A percentile compares a stretch with the other conserved stretches of the same genome.
Evolutionary conservation across 2,797 vertebrate species (phyloP).

Genomic region (Gouania willdenowi): DNA sequence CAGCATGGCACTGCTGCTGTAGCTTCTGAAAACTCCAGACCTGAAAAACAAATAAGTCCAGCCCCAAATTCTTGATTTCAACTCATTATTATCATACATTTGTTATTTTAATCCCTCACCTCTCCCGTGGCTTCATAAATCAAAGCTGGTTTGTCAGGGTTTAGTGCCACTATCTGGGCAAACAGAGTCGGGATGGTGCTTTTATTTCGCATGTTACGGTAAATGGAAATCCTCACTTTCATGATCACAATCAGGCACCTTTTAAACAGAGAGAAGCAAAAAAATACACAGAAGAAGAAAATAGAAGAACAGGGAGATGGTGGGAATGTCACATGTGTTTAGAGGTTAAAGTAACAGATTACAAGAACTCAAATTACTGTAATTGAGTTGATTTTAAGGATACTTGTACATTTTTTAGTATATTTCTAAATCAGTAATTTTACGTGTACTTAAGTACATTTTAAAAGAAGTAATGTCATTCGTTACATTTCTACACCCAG

Average conservation of each 20-base stretch:
- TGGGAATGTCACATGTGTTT: too few species aligned
- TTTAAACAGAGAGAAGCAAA: background rate
- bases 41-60: conserved; percentile 17
- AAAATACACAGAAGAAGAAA: background rate
- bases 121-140: conserved; percentile 78
- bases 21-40: conserved; percentile 80
- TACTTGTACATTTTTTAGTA: conserved; percentile 49
- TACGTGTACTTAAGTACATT: too few species aligned
- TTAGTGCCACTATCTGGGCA: conserved; percentile 52
- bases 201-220: conserved; percentile 47
- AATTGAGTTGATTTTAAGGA: too few species aligned
- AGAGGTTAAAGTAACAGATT: too few species aligned
- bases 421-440: too few species aligned
- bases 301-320: background rate
- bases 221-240: conserved; percentile 72
- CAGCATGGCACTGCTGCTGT: conserved; percentile 74
- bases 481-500: too few species aligned
- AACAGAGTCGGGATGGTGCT: conserved; percentile 81
- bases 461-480: too few species aligned
- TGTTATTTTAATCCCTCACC: conserved; percentile 38
- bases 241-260: conserved; percentile 79
- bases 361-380: too few species aligned
- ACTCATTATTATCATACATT: too few species aligned
- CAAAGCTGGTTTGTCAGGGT: conserved; percentile 80
- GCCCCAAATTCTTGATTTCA: too few species aligned